phyloP scores from a whole-genome alignment of 2,113 vertebrate species.

The Zeus faber region DNA sequence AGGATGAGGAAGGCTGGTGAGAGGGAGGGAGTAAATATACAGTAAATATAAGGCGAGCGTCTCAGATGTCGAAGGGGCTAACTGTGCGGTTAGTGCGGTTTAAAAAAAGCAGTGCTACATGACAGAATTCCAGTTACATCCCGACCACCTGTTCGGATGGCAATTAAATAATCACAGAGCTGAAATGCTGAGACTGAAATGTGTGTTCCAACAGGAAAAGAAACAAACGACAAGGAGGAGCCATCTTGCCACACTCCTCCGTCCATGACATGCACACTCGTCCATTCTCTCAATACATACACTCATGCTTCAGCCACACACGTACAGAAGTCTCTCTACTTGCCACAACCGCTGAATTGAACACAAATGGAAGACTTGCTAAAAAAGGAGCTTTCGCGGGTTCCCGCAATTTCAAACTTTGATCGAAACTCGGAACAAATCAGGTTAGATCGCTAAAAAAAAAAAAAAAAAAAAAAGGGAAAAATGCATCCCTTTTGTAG shows the following conservation, averaged over 20 bases:
- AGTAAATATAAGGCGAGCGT: no score
- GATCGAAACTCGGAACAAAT: slow-evolving; percentile 25
- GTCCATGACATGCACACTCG: slow-evolving; percentile 8
- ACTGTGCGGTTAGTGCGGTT: no score
- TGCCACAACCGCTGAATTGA: slow-evolving; percentile 15
- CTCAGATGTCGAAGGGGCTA: no score
- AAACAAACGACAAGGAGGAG: slow-evolving; percentile 17
- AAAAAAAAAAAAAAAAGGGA: slow-evolving; percentile 26
- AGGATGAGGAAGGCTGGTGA: slow-evolving; percentile 2
- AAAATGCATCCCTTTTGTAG: slow-evolving; percentile 34
- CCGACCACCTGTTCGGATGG: slow-evolving; percentile 30
- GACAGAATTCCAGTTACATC: slow-evolving; percentile 32
- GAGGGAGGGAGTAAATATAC: not conserved
- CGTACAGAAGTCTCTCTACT: slow-evolving; percentile 20
- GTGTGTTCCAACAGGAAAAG: slow-evolving; percentile 21
- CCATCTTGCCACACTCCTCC: slow-evolving; percentile 21
- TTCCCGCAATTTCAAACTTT: slow-evolving; percentile 12
- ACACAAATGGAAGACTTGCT: slow-evolving; percentile 47
- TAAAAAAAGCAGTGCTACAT: slow-evolving; percentile 4
- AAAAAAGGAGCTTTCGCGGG: slow-evolving; percentile 22
- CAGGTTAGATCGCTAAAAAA: slow-evolving; percentile 2
- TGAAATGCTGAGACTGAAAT: slow-evolving; percentile 26
- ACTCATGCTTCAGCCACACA: slow-evolving; percentile 28
- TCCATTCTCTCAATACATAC: slow-evolving; percentile 26
- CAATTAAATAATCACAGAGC: slow-evolving; percentile 15